These are phyloP conservation scores for Trachops cirrhosus DNA, from an alignment of 2,797 vertebrate species.

Conservation along the genomic window DNA sequence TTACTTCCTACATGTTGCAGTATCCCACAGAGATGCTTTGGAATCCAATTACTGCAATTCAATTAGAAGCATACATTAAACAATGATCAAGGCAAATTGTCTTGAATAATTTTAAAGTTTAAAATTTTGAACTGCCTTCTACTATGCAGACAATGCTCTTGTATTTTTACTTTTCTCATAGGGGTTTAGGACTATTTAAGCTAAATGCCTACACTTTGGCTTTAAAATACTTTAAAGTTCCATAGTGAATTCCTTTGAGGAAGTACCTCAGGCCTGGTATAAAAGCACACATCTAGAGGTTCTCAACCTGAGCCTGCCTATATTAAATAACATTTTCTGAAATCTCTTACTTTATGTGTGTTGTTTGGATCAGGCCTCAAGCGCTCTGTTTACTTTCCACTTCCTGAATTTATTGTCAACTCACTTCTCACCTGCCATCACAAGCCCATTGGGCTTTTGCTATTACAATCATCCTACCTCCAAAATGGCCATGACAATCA, in stretches of 20 bases:
- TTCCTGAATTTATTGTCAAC: neutral
- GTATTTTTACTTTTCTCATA: neutral
- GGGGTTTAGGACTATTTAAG: neutral
- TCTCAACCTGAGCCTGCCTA: neutral
- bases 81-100: neutral
- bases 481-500: no score
- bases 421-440: neutral
- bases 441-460: neutral
- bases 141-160: neutral
- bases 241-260: neutral
- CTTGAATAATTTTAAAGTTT: neutral
- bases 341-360: neutral
- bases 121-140: neutral
- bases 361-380: neutral
- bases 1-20: neutral
- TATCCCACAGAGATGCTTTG: neutral
- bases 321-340: conserved; percentile 51
- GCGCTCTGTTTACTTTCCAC: neutral
- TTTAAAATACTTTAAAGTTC: conserved; percentile 25
- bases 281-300: neutral
- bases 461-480: neutral
- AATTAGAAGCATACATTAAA: neutral
- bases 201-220: neutral
- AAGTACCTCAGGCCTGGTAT: neutral
- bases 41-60: neutral